Evolutionary conservation across 2,797 vertebrate genomes (phyloP), one percentile per base, ranked within the genome.

Genomic region (Rhinichthys osculus): DNA sequence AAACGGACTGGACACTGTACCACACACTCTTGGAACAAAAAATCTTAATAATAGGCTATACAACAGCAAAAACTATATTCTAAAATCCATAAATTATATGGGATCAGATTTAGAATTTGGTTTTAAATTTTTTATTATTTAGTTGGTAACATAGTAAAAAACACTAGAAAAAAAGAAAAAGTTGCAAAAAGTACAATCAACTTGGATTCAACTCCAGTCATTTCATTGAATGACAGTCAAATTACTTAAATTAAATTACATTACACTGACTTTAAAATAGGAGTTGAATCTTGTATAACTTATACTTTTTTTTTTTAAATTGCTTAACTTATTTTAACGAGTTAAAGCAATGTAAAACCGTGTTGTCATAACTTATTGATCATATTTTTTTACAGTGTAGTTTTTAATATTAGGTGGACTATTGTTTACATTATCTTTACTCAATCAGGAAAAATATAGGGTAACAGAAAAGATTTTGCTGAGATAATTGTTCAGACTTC

Each of bases 1-100:
- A 78, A 85, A 67, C 67, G 62, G 83, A 88, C 81, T 84, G 33
- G 66, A 88, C 84, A 88, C 86, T 87, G 21, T 42, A 85, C 83
- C 87, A 47, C 21, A 47, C 23, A 38, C 27, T 16, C 27, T 33
- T 66, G n/a, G 33, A 23, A 33, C 13, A 33, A 80, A 54, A 38
- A 71, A 8, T 14, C 10, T 14, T 78, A 23, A 16, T 47, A 50
- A 33, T 27, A 27, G 27, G 27, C 27, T 27, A 47, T 11, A 62
- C 44, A 17, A 59, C 21, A 69, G 5, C 7, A 50, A 33, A 62
- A 30, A 33, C 14, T 17, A 23, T 47, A 14, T n/a, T 23, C 23
- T 5, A 27, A 35, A 35, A 64, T 67, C 40, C 42, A 23, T 33
- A 2, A 1, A 38, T 81, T 50, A 16, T 8, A 81, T 50, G 42